Conservation (phyloP, 2,888 invertebrate species). For the Xestia rhomboidea region DNA sequence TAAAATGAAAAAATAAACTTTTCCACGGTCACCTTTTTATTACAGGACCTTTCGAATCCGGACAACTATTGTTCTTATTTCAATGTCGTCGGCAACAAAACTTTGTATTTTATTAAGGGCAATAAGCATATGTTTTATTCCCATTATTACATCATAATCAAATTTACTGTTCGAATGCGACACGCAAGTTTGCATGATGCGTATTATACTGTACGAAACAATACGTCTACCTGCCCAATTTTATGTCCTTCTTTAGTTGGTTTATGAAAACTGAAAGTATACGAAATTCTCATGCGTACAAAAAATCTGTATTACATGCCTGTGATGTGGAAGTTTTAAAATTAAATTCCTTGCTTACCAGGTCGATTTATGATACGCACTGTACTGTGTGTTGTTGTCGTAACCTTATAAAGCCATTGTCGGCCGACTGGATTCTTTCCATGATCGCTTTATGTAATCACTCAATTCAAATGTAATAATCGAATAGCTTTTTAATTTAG, state of each 20-base stretch:
- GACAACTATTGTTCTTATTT: not conserved
- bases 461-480: slow-evolving; percentile 37
- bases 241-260: slow-evolving; percentile 52
- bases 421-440: slow-evolving; percentile 40
- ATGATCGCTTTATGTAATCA: slow-evolving; percentile 15
- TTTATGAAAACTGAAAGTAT: slow-evolving; percentile 26
- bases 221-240: slow-evolving; percentile 46
- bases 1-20: slow-evolving; percentile 65
- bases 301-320: slow-evolving; percentile 52
- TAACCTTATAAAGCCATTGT: slow-evolving; percentile 59
- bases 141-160: slow-evolving; percentile 65
- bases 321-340: slow-evolving; percentile 54
- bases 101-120: slow-evolving; percentile 54
- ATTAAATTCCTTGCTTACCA: slow-evolving; percentile 60
- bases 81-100: slow-evolving; percentile 27
- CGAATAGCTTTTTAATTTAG: slow-evolving; percentile 56
- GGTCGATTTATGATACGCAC: slow-evolving; percentile 30
- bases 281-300: slow-evolving; percentile 52
- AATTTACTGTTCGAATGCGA: slow-evolving; percentile 59
- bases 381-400: slow-evolving; percentile 23
- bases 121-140: slow-evolving; percentile 65
- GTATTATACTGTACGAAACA: slow-evolving; percentile 55
- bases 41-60: slow-evolving; percentile 12
- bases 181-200: slow-evolving; percentile 74
- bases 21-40: slow-evolving; percentile 43